Conservation (phyloP, 2,797 vertebrate species). For the Tragopan temminckii region DNA sequence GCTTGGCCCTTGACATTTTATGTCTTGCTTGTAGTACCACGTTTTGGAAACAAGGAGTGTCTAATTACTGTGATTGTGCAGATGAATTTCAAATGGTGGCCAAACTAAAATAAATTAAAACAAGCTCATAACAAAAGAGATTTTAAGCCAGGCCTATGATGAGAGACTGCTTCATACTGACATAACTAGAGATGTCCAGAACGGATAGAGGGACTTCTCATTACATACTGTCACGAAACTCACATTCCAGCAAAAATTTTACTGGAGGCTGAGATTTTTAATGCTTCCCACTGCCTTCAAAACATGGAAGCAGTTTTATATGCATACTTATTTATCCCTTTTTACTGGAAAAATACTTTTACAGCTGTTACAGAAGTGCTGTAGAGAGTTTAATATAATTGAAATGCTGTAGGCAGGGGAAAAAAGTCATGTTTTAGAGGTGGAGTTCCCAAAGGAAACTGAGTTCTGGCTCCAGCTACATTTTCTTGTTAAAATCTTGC, state of each 20-base stretch:
- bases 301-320: slow-evolving; percentile 11
- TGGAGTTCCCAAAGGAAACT: slow-evolving; percentile 68
- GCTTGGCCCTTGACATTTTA: not conserved
- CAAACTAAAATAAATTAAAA: not conserved
- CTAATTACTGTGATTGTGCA: not conserved
- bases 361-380: slow-evolving; percentile 48
- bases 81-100: not conserved
- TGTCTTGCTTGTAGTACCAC: not conserved
- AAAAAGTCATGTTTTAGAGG: slow-evolving; percentile 39
- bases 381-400: slow-evolving; percentile 67
- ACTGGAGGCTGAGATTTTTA: not conserved
- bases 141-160: not conserved
- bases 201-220: not conserved
- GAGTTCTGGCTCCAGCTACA: slow-evolving; percentile 24
- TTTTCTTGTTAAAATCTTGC: slow-evolving; percentile 66
- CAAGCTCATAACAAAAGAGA: not conserved
- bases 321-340: slow-evolving; percentile 58
- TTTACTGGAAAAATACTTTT: slow-evolving; percentile 59
- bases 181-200: not conserved
- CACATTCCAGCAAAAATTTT: slow-evolving; percentile 35
- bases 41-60: not conserved
- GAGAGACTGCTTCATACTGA: not conserved
- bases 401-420: slow-evolving; percentile 48
- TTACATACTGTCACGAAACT: not conserved
- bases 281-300: not conserved